Base-by-base conservation (phyloP, 1,140 invertebrate genomes). In the Heliothis subflexa region DNA sequence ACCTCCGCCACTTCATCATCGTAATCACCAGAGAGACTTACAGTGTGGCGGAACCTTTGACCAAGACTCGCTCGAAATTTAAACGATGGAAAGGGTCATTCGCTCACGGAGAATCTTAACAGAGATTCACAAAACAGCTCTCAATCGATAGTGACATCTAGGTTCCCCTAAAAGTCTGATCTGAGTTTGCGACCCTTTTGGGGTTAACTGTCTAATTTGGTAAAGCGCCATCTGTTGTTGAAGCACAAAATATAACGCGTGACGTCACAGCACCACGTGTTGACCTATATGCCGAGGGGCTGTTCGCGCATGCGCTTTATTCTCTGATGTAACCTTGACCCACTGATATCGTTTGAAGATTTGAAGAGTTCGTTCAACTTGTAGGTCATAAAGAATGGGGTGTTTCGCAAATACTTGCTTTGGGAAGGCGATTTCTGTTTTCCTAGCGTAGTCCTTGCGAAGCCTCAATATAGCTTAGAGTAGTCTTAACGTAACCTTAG, bases 1-100 rank as follows among this genome's bases (percentile, higher is more conserved):
- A 61, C 82, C 81, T 78, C 81, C 81, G 81, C 82, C 81, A 86
- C 83, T 82, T 84, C 85, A 71, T 87, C 85, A 83, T 73, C 80
- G 81, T 72, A 82, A 62, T 68, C 80, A 54, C 81, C 80, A 47
- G 74, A 64, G 81, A 81, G 14, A 52, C 2, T 52, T 52, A 84
- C 81, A 81, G 78, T 83, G 84, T 86, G 84, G 82, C 82, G 84
- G 81, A 86, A 84, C 21, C 57, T 21, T 13, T 13, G 3, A 5
- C 2, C 2, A 28, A 59, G 13, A 10, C 21, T 13, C 33, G 14
- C 10, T 25, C 14, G n/a, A 45, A 4, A 12, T 14, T 11, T 10
- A 16, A 10, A 2, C 3, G 13, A 14, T n/a, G 25, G 13, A n/a
- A 1, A 40, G 40, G 33, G 61, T 64, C 61, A 64, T 45, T 16